Evolutionary conservation across 2,797 vertebrate genomes (phyloP).

Genomic region (Gouania willdenowi): DNA sequence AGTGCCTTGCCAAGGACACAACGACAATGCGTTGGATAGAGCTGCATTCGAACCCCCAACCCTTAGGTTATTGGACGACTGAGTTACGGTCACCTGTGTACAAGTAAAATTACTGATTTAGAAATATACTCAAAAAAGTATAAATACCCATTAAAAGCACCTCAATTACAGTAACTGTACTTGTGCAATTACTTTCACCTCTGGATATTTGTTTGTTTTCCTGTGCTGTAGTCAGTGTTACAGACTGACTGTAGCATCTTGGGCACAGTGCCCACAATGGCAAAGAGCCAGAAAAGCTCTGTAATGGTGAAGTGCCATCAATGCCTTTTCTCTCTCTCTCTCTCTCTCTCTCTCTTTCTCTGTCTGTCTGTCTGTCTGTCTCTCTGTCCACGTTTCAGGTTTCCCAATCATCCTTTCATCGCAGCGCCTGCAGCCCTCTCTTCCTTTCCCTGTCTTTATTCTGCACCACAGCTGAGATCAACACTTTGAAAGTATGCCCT

Average conservation of each 20-base stretch:
- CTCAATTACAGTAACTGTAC: too few relatives aligned
- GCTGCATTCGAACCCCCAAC: too few relatives aligned
- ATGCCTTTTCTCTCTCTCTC: conserved; percentile 43
- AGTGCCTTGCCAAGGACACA: too few relatives aligned
- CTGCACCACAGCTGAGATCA: conserved; percentile 67
- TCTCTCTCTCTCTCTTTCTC: conserved; percentile 32
- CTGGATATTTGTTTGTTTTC: conserved; percentile 30
- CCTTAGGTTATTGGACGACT: too few relatives aligned
- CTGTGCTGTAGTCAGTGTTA: conserved; percentile 31
- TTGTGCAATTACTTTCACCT: conserved; percentile 23
- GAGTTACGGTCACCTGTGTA: too few relatives aligned
- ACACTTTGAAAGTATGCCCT: conserved; percentile 71
- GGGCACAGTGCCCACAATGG: conserved; percentile 72
- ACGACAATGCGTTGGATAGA: too few relatives aligned
- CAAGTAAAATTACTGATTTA: too few relatives aligned
- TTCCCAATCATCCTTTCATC: conserved; percentile 62
- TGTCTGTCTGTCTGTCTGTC: conserved; percentile 42
- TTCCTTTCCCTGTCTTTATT: conserved; percentile 51
- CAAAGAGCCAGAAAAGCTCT: conserved; percentile 56
- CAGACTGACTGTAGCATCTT: conserved; percentile 76
- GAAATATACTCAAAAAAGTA: too few relatives aligned
- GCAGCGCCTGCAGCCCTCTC: conserved; percentile 54
- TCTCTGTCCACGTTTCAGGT: conserved; percentile 52
- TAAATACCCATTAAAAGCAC: too few relatives aligned
- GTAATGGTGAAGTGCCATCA: conserved; percentile 61